Base-by-base conservation (phyloP, 2,888 invertebrate species). In the Andrena camellia region DNA sequence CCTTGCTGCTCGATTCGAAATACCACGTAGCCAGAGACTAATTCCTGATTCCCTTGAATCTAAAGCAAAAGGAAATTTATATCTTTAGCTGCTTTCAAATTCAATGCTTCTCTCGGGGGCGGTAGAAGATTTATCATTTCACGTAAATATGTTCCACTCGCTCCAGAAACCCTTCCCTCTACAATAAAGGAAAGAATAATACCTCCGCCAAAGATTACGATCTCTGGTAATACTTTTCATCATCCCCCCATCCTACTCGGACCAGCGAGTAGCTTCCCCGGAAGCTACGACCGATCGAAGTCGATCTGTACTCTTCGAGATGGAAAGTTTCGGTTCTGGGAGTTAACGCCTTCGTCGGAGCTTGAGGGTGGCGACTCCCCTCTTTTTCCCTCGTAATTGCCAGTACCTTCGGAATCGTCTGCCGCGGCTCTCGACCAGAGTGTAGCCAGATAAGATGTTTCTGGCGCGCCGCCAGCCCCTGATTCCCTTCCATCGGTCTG, bases 381-480 rank as follows among this genome's bases (percentile, higher is more conserved):
- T 31, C 57, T 35, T 17, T 54, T n/a, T 66, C n/a, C 48, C 57
- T 50, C 48, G 81, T 85, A 84, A 85, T 85, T 85, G 84, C 76
- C 64, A 29, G 57, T 78, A 76, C 74, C 79, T 82, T 71, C 57
- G 50, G 69, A 67, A 76, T 81, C 81, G 23, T 66, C 42, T 3
- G 69, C 59, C 59, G 60, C 60, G 62, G 59, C 70, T 70, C 48
- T 63, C 63, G 73, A 76, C 59, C 71, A 23, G 62, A 67, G 70
- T 78, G 60, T 66, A 59, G 67, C 67, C 31, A 42, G 83, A 82
- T 88, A 89, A 91, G 89, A 89, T 89, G 83, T 87, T 87, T 83
- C 88, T 91, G 91, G 92, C 90, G 81, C 81, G 80, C 86, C 85
- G 91, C 91, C 91, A 91, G 83, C 72, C 69, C 79, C 79, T 81